Base-by-base conservation (phyloP, 2,113 vertebrate genomes). In the Phocoena sinus region DNA sequence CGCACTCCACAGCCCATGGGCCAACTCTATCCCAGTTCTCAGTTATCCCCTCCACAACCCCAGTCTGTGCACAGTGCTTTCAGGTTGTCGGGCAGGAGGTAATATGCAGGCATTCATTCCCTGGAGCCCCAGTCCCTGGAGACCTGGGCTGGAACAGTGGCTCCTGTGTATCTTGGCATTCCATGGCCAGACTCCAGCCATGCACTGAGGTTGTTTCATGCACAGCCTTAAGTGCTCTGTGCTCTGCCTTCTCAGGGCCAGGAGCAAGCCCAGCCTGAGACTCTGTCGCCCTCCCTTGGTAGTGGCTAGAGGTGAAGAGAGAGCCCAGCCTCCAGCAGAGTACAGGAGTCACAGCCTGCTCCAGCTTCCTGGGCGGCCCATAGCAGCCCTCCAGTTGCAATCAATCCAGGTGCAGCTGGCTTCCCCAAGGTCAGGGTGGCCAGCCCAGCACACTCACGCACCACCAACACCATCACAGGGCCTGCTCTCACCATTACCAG, bases 141-240 rank as follows among this genome's bases (percentile, higher is more conserved):
- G 94, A 96, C 89, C 70, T 76, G 74, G 58, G 58, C 80, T 87
- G 62, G 92, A 97, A 98, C 97, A 97, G 96, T 96, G 92, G 92
- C 38, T 74, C 87, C 87, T 98, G 94, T 97, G 97, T 97, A 95
- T 80, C 97, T 90, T 95, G 91, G 74, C 95, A 98, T 97, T 97
- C 97, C 98, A 96, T 97, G 98, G 97, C 97, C 87, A 56, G 96
- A 76, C 83, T 97, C 96, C 98, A 98, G 95, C 84, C 94, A 77
- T 36, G 97, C 94, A 76, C 97, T 97, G 97, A 97, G 96, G 97
- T 90, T 79, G 95, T 94, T 98, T 97, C 97, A 86, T 91, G 90
- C 93, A 97, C 93, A 97, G 91, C 73, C 92, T 89, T 93, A 91
- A 97, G 91, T 96, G 94, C 82, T 96, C 92, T 94, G 92, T 83